phyloP scores from a whole-genome alignment of 1,140 invertebrate genomes.

The Homarus americanus region DNA sequence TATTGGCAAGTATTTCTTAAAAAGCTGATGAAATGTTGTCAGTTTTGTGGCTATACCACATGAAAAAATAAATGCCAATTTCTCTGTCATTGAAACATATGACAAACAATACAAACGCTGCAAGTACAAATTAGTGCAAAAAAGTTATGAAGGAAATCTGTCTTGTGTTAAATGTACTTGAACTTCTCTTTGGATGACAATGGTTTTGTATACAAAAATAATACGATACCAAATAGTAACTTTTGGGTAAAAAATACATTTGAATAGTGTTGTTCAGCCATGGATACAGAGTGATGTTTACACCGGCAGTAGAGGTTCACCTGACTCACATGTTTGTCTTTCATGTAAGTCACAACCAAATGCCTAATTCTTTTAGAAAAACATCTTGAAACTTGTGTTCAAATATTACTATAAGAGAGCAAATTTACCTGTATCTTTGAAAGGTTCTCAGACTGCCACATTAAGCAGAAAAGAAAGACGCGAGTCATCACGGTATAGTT shows the following conservation, averaged over 20 bases:
- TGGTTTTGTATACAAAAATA: not conserved
- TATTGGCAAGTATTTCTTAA: not conserved
- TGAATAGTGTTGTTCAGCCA: not conserved
- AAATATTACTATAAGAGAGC: not conserved
- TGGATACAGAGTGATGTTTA: not conserved
- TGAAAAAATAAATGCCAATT: not conserved
- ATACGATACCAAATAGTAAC: not conserved
- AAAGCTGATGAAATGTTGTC: not conserved
- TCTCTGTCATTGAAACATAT: not conserved
- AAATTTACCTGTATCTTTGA: not conserved
- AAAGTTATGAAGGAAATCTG: not conserved
- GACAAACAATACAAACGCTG: not conserved
- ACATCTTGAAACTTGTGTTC: not conserved
- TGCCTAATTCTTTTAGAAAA: not conserved
- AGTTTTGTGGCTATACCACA: not conserved
- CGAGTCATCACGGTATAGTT: not conserved
- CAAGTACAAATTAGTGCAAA: not conserved
- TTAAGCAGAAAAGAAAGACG: not conserved
- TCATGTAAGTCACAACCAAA: not conserved
- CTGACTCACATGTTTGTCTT: not conserved
- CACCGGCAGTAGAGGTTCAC: not conserved
- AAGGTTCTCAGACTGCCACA: not conserved
- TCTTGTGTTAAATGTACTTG: not conserved
- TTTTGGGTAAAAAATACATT: not conserved
- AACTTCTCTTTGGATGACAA: not conserved